Conservation (phyloP, 2,113 vertebrate species). For the Hyla sarda region DNA sequence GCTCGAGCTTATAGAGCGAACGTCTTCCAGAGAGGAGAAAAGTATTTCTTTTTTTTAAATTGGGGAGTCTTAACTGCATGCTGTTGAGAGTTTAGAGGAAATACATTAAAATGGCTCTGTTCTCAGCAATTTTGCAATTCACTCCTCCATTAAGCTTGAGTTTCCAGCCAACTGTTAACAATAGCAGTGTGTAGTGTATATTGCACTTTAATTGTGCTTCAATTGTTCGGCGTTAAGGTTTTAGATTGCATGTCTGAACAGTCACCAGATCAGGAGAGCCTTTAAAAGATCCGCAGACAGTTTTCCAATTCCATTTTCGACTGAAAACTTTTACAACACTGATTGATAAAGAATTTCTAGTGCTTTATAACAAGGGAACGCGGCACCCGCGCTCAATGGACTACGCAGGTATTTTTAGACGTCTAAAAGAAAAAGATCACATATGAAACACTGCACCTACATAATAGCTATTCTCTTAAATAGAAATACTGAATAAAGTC, state of each 20-base stretch:
- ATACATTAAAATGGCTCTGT: constrained; percentile 14
- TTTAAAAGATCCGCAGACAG: constrained; percentile 8
- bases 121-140: constrained; percentile 33
- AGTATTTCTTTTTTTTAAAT: constrained; percentile 11
- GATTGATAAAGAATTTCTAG: not conserved
- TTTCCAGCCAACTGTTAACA: constrained; percentile 30
- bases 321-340: constrained; percentile 12
- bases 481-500: no score
- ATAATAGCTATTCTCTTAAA: not conserved
- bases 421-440: not conserved
- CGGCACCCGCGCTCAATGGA: not conserved
- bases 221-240: constrained; percentile 17
- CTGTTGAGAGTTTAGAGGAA: constrained; percentile 30
- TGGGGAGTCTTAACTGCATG: not conserved
- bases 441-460: not conserved
- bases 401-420: not conserved
- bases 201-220: constrained; percentile 27
- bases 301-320: not conserved
- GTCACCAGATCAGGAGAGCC: constrained; percentile 9
- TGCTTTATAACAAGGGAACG: not conserved
- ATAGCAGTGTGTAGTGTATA: constrained; percentile 9
- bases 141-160: constrained; percentile 28
- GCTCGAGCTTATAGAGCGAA: not conserved
- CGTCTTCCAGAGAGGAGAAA: not conserved
- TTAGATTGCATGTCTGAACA: constrained; percentile 13